Evolutionary conservation across 2,113 vertebrate genomes (phyloP).

Genomic region (Neopipo cinnamomea): DNA sequence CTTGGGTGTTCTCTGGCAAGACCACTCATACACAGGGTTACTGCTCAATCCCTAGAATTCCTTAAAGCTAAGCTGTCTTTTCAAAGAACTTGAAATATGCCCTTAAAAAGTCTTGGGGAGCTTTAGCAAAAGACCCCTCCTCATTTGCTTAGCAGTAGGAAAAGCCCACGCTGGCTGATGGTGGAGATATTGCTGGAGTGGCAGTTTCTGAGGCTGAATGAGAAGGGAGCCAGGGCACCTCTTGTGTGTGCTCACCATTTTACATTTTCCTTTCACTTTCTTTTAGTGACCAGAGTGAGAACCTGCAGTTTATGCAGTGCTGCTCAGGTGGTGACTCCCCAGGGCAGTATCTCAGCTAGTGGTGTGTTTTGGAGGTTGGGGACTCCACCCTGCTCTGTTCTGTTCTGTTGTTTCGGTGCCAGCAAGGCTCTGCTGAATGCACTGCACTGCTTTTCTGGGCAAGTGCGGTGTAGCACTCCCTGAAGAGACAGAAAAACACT

Average conservation of each 20-base stretch:
- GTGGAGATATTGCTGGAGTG: background rate
- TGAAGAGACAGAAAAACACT: background rate
- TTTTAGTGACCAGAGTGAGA: background rate
- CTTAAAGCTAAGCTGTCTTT: background rate
- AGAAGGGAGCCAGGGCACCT: background rate
- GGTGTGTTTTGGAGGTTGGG: background rate
- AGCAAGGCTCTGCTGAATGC: background rate
- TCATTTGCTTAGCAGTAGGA: background rate
- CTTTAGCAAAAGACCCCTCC: background rate
- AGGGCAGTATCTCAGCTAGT: background rate
- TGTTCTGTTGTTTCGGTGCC: background rate
- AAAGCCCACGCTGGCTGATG: background rate
- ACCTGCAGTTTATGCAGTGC: background rate
- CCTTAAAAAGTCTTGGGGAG: background rate
- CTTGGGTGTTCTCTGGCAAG: background rate
- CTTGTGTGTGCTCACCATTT: background rate
- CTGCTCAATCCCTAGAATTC: background rate
- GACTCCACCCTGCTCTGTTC: background rate
- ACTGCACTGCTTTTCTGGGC: background rate
- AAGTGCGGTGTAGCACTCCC: background rate
- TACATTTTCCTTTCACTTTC: background rate
- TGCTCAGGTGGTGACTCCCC: background rate
- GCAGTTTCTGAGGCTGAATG: background rate
- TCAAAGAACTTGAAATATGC: background rate
- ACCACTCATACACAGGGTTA: background rate